Conservation (phyloP, 2,888 invertebrate species). For the Neelides folsomi region DNA sequence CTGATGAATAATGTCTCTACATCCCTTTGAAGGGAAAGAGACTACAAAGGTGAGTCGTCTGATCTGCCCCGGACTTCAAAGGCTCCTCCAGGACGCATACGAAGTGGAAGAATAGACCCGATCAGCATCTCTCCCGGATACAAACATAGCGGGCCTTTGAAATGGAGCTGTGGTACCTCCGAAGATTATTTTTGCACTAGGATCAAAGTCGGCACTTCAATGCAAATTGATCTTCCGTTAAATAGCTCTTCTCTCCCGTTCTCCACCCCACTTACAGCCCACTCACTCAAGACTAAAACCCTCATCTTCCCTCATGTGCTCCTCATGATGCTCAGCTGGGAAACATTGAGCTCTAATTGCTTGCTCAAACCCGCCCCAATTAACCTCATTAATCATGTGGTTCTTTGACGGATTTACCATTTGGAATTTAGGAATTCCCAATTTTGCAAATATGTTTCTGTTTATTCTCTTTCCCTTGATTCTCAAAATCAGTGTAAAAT, state of each 20-base stretch:
- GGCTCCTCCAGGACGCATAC: background rate
- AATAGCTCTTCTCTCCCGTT: slow-evolving; percentile 20
- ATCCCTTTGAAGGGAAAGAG: too few species aligned
- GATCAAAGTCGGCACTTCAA: slow-evolving; percentile 29
- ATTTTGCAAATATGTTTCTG: too few species aligned
- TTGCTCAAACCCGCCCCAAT: too few species aligned
- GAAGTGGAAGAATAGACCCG: background rate
- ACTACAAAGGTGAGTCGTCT: too few species aligned
- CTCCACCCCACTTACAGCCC: slow-evolving; percentile 1
- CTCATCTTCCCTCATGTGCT: background rate
- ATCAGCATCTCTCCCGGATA: too few species aligned
- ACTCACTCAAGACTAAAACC: background rate
- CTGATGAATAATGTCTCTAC: too few species aligned
- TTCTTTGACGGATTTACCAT: too few species aligned
- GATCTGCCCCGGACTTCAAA: background rate
- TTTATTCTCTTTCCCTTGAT: too few species aligned
- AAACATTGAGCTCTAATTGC: too few species aligned
- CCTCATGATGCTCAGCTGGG: background rate
- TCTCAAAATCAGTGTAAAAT: too few species aligned
- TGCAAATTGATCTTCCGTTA: slow-evolving; percentile 30
- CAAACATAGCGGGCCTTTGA: slow-evolving; percentile 12
- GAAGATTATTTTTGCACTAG: slow-evolving; percentile 31
- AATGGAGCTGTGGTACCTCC: slow-evolving; percentile 17
- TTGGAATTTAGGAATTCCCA: too few species aligned
- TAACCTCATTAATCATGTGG: too few species aligned